Conservation (phyloP, 2,888 invertebrate species). For the Pseudococcus viburni region DNA sequence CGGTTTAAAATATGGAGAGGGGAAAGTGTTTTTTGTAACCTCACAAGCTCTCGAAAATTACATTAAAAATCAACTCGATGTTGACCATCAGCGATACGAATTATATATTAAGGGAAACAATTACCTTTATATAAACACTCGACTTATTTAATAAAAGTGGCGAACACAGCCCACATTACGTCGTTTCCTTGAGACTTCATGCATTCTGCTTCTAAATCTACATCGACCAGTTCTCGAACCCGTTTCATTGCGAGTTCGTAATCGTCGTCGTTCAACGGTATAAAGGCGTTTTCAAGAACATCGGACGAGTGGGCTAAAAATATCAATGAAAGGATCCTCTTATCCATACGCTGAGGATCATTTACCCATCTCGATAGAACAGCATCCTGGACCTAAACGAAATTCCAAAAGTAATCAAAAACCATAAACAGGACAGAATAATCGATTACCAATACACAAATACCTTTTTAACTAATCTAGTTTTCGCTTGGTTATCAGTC, state of each 20-base stretch:
- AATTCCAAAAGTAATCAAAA: not conserved
- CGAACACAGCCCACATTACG: constrained; percentile 99
- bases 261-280: constrained; percentile 96
- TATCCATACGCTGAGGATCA: constrained; percentile 97
- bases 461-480: constrained; percentile 96
- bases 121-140: constrained; percentile 48
- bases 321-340: constrained; percentile 91
- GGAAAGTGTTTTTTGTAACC: not conserved
- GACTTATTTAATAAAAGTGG: constrained; percentile 95
- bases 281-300: constrained; percentile 99
- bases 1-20: not conserved
- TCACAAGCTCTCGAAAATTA: not conserved
- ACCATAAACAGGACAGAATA: not conserved
- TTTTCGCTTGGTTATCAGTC: constrained; percentile 94
- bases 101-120: constrained; percentile 16
- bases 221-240: constrained; percentile 93
- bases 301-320: constrained; percentile 98
- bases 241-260: constrained; percentile 98
- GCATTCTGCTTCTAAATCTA: constrained; percentile 97
- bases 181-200: constrained; percentile 91
- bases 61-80: not conserved
- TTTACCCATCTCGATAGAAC: constrained; percentile 97
- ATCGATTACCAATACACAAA: not conserved
- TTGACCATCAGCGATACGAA: not conserved
- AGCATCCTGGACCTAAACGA: constrained; percentile 92